phyloP scores from a whole-genome alignment of 2,113 vertebrate genomes.

The Planiliza haematocheilus region DNA sequence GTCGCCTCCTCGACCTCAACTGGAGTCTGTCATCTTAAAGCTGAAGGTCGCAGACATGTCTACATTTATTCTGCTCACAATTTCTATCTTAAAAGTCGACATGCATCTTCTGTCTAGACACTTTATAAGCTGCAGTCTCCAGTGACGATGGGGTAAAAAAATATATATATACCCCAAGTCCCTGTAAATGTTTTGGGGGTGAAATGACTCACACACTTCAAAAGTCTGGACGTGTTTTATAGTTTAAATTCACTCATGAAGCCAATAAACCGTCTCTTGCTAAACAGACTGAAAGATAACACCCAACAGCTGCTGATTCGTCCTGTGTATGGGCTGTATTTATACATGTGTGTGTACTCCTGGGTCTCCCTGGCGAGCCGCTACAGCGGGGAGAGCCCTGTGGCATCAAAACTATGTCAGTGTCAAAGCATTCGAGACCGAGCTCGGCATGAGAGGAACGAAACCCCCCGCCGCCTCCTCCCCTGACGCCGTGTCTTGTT shows the following conservation, averaged over 20 bases:
- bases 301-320: constrained; percentile 64
- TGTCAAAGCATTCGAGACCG: constrained; percentile 22
- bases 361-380: constrained; percentile 47
- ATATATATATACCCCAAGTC: not conserved
- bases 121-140: constrained; percentile 53
- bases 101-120: constrained; percentile 64
- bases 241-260: not conserved
- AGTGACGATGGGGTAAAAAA: constrained; percentile 15
- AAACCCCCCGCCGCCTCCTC: too few species aligned
- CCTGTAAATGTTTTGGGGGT: constrained; percentile 19
- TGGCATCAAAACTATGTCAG: constrained; percentile 47
- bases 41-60: not conserved
- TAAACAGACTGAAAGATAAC: constrained; percentile 20
- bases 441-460: constrained; percentile 46
- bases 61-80: too few species aligned
- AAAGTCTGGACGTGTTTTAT: not conserved
- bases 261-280: not conserved
- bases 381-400: constrained; percentile 50
- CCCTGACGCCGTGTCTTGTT: too few species aligned
- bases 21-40: constrained; percentile 16
- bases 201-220: constrained; percentile 29
- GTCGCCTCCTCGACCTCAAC: constrained; percentile 2
- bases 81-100: constrained; percentile 15
- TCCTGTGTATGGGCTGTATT: constrained; percentile 27
- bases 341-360: constrained; percentile 25